Evolutionary conservation across 2,888 invertebrate species (phyloP).

Genomic region (Harpagoxenus sublaevis): DNA sequence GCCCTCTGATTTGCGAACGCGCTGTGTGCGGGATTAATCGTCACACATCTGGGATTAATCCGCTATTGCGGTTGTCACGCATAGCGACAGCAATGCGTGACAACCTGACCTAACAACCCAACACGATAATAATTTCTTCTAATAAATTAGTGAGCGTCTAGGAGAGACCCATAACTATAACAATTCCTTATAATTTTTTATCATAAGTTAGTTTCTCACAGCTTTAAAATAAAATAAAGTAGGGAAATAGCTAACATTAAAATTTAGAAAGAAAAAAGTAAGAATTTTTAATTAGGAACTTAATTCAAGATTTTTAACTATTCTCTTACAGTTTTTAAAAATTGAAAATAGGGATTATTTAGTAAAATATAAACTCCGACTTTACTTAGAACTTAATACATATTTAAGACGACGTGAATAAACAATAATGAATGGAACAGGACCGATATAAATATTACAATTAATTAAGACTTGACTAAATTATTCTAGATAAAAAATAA

Average conservation of each 20-base stretch:
- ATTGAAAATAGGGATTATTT: neutral
- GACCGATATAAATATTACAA: too few relatives aligned
- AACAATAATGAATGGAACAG: too few relatives aligned
- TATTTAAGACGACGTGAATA: neutral
- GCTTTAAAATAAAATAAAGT: neutral
- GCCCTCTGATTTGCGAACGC: slow-evolving; percentile 24
- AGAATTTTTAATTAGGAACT: neutral
- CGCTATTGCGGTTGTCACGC: slow-evolving; percentile 18
- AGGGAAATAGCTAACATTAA: neutral
- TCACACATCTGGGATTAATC: slow-evolving; percentile 23
- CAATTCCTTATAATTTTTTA: neutral
- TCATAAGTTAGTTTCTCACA: neutral
- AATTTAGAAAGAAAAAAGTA: neutral
- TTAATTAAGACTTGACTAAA: neutral
- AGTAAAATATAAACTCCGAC: neutral
- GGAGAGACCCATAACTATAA: neutral
- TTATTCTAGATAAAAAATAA: neutral
- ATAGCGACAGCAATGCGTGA: neutral
- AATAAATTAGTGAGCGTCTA: neutral
- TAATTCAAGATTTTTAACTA: neutral
- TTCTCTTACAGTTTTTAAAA: neutral
- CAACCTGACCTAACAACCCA: neutral
- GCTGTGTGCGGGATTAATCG: slow-evolving; percentile 25
- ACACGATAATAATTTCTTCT: slow-evolving; percentile 8
- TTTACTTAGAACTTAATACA: neutral